Base-by-base conservation (phyloP, 2,797 vertebrate species). In the Coilia nasus region DNA sequence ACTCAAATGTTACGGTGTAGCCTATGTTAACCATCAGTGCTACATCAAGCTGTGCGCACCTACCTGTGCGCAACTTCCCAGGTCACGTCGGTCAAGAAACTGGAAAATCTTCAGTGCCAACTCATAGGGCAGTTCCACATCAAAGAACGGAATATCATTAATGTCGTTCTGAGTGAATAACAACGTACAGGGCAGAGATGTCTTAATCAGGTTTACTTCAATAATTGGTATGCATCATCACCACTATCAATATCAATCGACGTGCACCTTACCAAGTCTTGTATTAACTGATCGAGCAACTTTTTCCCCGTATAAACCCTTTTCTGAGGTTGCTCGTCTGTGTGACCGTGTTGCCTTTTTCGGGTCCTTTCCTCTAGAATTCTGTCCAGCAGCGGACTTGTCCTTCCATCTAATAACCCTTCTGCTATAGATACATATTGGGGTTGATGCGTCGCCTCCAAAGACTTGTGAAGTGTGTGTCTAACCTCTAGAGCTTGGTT, bases 131-230 rank as follows among this genome's bases (percentile, higher is more conserved):
- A 99, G 89, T 46, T 98, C 97, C 10, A 98, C 89, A 44, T 99
- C 98, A 85, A 99, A 99, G 92, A 99, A 99, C 5, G 98, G 98
- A 90, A 99, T 96, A 85, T 99, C 98, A 81, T 97, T 97, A 89
- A 98, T 96, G 91, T 99, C 98, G 92, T 98, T 98, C 98, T 99
- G 94, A 57, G 50, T 25, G 85, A 88, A 64, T 56, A 82, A 11
- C 82, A 31, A 50, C 0, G n/a, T 82, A 80, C 21, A 28, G 0
- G 78, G 9, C 10, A 80, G 3, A 82, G 0, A 11, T 64, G n/a
- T 6, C 57, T 59, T 59, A 59, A 64, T 64, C 60, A 64, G 21
- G 60, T 12, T 64, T 25, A 25, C 6, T 23, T 2, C 60, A 64
- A 64, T 12, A 28, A 28, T 5, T 11, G 23, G 2, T 41, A 41